phyloP scores from a whole-genome alignment of 1,140 invertebrate genomes.

The Pogonus chalceus region DNA sequence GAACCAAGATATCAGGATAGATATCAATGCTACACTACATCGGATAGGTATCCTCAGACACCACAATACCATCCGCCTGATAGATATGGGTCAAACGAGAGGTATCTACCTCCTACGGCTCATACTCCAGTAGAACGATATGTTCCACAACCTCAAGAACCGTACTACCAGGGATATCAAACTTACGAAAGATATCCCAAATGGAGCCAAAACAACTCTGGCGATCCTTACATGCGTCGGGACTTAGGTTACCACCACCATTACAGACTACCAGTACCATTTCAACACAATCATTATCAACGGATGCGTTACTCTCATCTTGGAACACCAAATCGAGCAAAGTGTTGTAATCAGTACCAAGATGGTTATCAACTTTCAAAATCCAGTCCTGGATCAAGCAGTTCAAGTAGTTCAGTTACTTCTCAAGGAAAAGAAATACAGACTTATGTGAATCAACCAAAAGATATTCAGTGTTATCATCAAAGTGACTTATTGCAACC shows the following conservation, averaged over 20 bases:
- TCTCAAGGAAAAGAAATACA: slow-evolving; percentile 26
- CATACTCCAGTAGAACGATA: slow-evolving; percentile 55
- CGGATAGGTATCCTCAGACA: slow-evolving; percentile 15
- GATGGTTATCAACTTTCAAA: slow-evolving; percentile 26
- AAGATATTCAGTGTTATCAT: background rate
- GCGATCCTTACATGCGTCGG: slow-evolving; percentile 48
- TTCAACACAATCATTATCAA: slow-evolving; percentile 32
- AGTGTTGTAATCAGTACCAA: slow-evolving; percentile 29
- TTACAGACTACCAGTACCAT: slow-evolving; percentile 44
- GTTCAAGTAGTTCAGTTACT: slow-evolving; percentile 32
- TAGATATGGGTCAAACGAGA: slow-evolving; percentile 22
- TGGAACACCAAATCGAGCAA: slow-evolving; percentile 26
- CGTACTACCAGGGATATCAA: slow-evolving; percentile 26
- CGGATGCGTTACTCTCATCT: slow-evolving; percentile 21
- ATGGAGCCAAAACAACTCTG: slow-evolving; percentile 32
- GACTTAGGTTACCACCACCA: slow-evolving; percentile 48
- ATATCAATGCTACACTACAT: slow-evolving; percentile 20
- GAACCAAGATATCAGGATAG: slow-evolving; percentile 15
- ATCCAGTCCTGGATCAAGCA: slow-evolving; percentile 42
- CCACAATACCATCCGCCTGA: slow-evolving; percentile 16
- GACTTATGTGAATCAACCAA: slow-evolving; percentile 14
- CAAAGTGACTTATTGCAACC: background rate
- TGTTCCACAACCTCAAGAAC: slow-evolving; percentile 22
- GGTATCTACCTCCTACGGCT: slow-evolving; percentile 53
- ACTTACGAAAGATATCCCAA: slow-evolving; percentile 26